Percentiles rank a stretch among this genome's conserved stretches.
Evolutionary conservation across 2,113 vertebrate species (phyloP).

Genomic region (Helogale parvula): DNA sequence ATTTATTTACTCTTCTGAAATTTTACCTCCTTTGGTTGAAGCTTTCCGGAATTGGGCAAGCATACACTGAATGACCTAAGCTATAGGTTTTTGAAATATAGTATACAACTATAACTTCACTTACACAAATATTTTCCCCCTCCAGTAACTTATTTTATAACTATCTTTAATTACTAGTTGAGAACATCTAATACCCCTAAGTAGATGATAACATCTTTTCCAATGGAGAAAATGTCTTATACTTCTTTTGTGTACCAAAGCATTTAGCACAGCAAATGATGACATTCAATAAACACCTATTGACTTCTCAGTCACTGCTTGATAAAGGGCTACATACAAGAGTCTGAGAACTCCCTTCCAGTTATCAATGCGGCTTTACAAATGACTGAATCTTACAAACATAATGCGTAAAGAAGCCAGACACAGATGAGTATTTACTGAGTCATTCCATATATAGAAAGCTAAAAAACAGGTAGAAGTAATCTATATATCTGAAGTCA

Average conservation of each 20-base stretch:
- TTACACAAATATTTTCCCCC: neutral
- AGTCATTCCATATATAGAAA: neutral
- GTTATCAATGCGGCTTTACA: neutral
- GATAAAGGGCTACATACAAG: neutral
- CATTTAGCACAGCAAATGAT: neutral
- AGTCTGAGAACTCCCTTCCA: neutral
- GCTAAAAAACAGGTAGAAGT: neutral
- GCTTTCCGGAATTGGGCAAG: neutral
- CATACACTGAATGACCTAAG: neutral
- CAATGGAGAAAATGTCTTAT: neutral
- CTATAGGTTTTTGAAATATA: neutral
- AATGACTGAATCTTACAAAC: slow-evolving; percentile 45
- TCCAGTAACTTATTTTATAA: slow-evolving; percentile 33
- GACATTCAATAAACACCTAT: neutral
- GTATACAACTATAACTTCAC: neutral
- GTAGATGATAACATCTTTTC: neutral
- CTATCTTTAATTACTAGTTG: neutral
- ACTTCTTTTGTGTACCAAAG: neutral
- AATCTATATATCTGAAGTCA: neutral
- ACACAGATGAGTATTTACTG: neutral
- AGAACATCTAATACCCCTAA: neutral
- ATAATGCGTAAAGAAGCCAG: neutral
- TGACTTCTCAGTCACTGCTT: neutral
- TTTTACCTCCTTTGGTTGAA: neutral
- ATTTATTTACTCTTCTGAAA: slow-evolving; percentile 4